A percentile compares a stretch with the other conserved stretches of the same genome.
phyloP scores from a whole-genome alignment of 2,797 vertebrate genomes.

The Caiman crocodilus region DNA sequence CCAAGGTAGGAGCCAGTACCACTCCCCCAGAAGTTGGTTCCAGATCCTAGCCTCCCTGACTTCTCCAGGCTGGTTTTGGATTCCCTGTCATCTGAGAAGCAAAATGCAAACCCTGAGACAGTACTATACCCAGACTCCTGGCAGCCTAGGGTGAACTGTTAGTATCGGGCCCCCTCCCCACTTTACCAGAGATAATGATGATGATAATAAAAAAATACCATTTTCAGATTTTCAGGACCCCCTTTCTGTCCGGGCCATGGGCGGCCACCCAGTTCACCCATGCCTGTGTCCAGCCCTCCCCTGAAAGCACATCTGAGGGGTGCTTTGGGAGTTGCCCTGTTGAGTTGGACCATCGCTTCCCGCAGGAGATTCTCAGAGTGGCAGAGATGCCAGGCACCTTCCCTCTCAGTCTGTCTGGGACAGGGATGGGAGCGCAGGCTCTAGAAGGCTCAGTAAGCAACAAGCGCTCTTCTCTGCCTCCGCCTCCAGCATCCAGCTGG shows the following conservation, averaged over 20 bases:
- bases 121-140: background rate
- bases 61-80: background rate
- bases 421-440: background rate
- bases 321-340: background rate
- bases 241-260: too few relatives aligned
- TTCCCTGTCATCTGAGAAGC: conserved; percentile 37
- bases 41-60: too few relatives aligned
- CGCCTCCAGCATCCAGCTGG: conserved; percentile 36
- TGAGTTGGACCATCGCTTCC: background rate
- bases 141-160: too few relatives aligned
- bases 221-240: too few relatives aligned
- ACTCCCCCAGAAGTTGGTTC: too few relatives aligned
- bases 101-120: background rate
- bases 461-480: conserved; percentile 34
- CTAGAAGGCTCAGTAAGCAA: background rate
- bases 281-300: too few relatives aligned
- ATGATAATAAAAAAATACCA: too few relatives aligned
- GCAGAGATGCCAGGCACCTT: background rate
- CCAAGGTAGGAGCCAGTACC: too few relatives aligned
- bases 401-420: background rate
- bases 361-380: background rate
- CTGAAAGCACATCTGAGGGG: too few relatives aligned
- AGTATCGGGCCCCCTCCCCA: too few relatives aligned
- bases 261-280: too few relatives aligned
- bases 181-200: too few relatives aligned